Base-by-base conservation (phyloP, 1,140 invertebrate genomes). In the Nautilus pompilius region DNA sequence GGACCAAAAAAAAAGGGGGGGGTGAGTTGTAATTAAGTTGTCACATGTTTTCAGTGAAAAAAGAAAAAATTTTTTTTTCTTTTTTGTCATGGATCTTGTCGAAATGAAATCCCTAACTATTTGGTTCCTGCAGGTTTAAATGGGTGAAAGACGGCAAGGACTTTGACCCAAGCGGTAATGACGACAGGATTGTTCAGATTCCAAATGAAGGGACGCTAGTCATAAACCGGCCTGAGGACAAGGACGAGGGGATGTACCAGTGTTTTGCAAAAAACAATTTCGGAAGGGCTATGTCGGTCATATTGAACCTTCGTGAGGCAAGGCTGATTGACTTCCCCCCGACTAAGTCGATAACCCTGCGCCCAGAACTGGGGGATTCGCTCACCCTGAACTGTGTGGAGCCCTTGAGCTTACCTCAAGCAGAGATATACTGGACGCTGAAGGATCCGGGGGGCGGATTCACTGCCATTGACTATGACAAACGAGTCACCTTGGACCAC, bases 81-180 rank as follows among this genome's bases (percentile, higher is more conserved):
- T 66, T 10, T 62, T 55, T 70, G 15, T 1, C 10, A 10, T 20
- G n/a, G 36, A 10, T 13, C 36, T 41, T 13, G 36, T 41, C n/a
- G 5, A 20, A 2, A 48, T 48, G 45, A 20, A 22, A 48, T 17
- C 8, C 8, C n/a, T 20, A 20, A 13, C 3, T 32, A 22, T 36
- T n/a, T 36, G 34, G 8, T 34, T n/a, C 22, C 5, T 24, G 6
- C 84, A 96, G 93, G 67, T 98, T 98, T 83, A 85, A 87, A 72
- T 99, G 96, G 96, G 90, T 92, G 58, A 98, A 98, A 82, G 97
- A 99, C 85, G 95, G 95, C 55, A 92, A 95, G 69, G 85, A 89
- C 15, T 98, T 88, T 71, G 88, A 93, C 53, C 72, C 73, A 4
- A 72, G 70, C 46, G 74, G 76, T 63, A 70, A 78, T 53, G 92